These are phyloP conservation scores for Bryconaethiops microstoma DNA, from an alignment of 2,797 vertebrate genomes.

Conservation along the genomic window DNA sequence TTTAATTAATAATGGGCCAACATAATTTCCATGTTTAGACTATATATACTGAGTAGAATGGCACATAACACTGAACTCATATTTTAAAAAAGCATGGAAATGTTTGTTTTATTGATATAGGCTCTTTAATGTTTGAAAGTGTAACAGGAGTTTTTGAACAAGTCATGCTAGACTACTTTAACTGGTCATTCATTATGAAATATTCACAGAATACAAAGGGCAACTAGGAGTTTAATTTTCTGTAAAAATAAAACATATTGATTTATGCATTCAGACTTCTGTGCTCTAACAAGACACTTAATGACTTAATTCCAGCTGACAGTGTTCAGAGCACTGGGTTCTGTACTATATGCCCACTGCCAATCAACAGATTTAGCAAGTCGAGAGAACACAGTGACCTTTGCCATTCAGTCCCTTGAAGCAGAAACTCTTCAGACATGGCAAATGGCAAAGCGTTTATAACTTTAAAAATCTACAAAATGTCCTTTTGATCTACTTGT, in stretches of 20 bases:
- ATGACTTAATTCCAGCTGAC: conserved; percentile 16
- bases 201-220: background rate
- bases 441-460: background rate
- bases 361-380: background rate
- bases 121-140: background rate
- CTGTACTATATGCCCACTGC: background rate
- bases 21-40: no score
- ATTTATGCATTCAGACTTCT: background rate
- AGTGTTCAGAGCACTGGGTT: background rate
- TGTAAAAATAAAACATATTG: background rate
- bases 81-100: no score
- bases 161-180: background rate
- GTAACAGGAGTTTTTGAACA: background rate
- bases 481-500: background rate
- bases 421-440: background rate
- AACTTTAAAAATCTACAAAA: background rate
- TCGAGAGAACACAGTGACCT: background rate
- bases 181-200: background rate
- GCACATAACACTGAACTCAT: no score
- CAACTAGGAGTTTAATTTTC: background rate
- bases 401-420: background rate
- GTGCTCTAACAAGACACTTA: conserved; percentile 23
- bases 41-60: no score
- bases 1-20: no score
- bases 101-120: background rate